Conservation (phyloP, 2,113 vertebrate genomes). For the Sceloporus undulatus region DNA sequence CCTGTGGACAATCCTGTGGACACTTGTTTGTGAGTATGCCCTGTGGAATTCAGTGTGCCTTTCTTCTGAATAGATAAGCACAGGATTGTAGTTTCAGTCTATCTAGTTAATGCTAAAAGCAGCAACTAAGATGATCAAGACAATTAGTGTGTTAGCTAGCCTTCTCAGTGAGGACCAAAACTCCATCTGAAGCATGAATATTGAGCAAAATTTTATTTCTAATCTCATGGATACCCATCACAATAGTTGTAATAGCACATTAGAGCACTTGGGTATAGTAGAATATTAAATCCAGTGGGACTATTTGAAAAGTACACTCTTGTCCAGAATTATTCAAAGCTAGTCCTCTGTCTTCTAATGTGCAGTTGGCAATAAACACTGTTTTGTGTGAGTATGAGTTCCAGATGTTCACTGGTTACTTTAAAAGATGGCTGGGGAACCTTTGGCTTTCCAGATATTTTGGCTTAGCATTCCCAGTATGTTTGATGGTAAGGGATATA, state of each 20-base stretch:
- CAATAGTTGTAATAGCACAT: too few relatives aligned
- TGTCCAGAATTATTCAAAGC: neutral
- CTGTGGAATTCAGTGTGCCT: neutral
- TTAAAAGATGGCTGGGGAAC: neutral
- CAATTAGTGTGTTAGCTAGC: too few relatives aligned
- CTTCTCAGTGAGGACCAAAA: too few relatives aligned
- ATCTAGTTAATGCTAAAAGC: neutral
- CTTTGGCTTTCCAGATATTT: neutral
- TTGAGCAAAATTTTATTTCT: too few relatives aligned
- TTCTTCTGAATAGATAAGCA: neutral
- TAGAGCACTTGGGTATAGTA: too few relatives aligned
- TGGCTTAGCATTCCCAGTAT: neutral
- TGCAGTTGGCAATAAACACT: neutral
- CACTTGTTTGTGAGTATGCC: neutral
- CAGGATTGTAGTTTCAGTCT: neutral
- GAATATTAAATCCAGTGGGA: neutral
- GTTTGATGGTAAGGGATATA: neutral
- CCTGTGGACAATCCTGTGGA: neutral
- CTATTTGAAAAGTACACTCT: neutral
- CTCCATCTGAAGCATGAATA: too few relatives aligned
- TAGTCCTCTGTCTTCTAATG: neutral
- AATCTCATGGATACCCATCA: too few relatives aligned
- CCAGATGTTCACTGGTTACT: neutral
- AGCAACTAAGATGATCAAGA: neutral
- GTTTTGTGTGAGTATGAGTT: neutral